Percentiles rank a stretch among this genome's conserved stretches.
Evolutionary conservation across 2,888 invertebrate species (phyloP).

Genomic region (Cistogaster globosa): DNA sequence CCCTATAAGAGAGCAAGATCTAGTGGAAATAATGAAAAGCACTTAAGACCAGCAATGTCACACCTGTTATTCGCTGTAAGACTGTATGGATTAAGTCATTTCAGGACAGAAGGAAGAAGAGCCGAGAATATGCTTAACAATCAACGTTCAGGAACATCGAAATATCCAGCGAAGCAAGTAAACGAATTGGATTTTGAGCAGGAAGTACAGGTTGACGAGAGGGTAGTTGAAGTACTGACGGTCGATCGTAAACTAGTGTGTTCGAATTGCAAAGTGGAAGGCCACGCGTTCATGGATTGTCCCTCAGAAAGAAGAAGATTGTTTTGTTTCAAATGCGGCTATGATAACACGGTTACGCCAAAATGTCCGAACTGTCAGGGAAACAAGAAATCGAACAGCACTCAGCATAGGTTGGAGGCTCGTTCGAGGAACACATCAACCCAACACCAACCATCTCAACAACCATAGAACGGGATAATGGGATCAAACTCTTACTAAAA

Average conservation of each 20-base stretch:
- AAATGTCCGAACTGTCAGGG: conserved; percentile 24
- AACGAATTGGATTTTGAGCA: not conserved
- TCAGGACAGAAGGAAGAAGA: conserved; percentile 16
- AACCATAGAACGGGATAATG: not conserved
- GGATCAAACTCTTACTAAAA: no score
- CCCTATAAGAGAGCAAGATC: not conserved
- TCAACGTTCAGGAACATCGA: not conserved
- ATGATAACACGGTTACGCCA: not conserved
- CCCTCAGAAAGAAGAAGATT: not conserved
- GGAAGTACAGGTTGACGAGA: no score
- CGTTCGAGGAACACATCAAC: conserved; percentile 15
- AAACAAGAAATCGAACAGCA: no score
- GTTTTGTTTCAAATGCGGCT: conserved; percentile 7
- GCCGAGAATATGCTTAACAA: no score
- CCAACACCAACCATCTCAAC: not conserved
- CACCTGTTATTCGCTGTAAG: not conserved
- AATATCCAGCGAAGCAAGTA: not conserved
- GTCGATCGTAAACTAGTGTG: no score
- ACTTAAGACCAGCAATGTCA: conserved; percentile 10
- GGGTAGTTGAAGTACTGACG: no score
- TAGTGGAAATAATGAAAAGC: conserved; percentile 21
- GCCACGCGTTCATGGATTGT: conserved; percentile 12
- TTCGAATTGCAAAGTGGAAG: conserved; percentile 1
- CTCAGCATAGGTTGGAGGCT: no score
- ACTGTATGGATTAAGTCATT: not conserved